A percentile compares a stretch with the other conserved stretches of the same genome.
phyloP scores from a whole-genome alignment of 2,113 vertebrate genomes.

The Marmota monax region DNA sequence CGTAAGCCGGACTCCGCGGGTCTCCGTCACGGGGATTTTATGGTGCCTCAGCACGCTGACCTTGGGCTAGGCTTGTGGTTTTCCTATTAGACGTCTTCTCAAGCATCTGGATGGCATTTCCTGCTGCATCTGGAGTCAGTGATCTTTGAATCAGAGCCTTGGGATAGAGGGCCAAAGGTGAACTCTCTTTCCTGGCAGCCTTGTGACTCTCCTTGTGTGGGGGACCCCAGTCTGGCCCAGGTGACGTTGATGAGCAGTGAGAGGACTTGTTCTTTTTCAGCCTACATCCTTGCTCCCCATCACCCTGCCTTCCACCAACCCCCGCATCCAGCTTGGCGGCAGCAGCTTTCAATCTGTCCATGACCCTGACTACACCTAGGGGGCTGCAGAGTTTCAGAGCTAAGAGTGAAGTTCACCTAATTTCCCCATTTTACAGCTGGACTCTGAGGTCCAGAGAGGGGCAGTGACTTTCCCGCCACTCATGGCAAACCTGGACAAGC shows the following conservation, averaged over 20 bases:
- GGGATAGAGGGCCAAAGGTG: accelerated
- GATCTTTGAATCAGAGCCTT: not conserved
- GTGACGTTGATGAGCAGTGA: accelerated
- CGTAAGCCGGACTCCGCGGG: not conserved
- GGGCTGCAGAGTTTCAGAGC: not conserved
- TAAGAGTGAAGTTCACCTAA: not conserved
- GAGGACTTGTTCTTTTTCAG: accelerated
- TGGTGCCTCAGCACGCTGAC: not conserved
- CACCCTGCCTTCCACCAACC: not conserved
- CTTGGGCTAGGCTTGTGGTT: not conserved
- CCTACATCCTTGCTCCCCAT: accelerated
- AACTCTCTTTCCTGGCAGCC: not conserved
- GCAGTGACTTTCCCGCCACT: not conserved
- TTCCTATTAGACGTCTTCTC: not conserved
- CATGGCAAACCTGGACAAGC: not conserved
- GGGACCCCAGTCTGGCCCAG: not conserved
- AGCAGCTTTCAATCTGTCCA: not conserved
- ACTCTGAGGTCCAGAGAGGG: not conserved
- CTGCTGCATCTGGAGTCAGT: not conserved
- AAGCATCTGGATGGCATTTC: not conserved
- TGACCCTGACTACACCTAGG: accelerated
- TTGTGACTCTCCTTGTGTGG: not conserved
- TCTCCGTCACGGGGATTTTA: not conserved
- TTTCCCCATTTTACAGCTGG: not conserved
- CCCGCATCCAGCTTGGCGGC: not conserved